phyloP scores from a whole-genome alignment of 2,113 vertebrate genomes.

The Rhinoderma darwinii region DNA sequence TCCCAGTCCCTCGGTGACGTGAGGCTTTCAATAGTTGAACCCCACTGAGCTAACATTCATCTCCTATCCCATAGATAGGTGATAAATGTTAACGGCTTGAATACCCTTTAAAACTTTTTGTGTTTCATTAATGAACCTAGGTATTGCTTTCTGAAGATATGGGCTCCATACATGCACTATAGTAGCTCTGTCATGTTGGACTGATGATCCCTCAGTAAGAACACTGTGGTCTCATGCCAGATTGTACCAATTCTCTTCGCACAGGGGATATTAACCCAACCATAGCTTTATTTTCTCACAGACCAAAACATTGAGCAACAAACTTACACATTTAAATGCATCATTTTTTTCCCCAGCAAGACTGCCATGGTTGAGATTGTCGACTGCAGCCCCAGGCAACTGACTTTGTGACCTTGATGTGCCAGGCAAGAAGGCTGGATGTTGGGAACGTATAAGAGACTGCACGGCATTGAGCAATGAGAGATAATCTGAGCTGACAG shows the following conservation, averaged over 20 bases:
- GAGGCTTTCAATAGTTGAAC: too few relatives aligned
- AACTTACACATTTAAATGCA: slow-evolving; percentile 35
- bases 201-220: neutral
- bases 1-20: neutral
- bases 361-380: neutral
- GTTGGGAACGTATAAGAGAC: neutral
- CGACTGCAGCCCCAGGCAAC: slow-evolving; percentile 15
- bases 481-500: slow-evolving; percentile 59
- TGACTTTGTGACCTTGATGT: slow-evolving; percentile 41
- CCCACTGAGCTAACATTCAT: neutral
- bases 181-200: too few relatives aligned
- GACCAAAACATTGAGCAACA: slow-evolving; percentile 13
- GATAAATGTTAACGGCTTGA: too few relatives aligned
- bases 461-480: neutral
- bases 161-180: too few relatives aligned
- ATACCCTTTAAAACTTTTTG: neutral
- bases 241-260: neutral
- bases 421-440: slow-evolving; percentile 37
- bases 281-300: slow-evolving; percentile 7
- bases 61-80: neutral
- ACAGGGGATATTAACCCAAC: slow-evolving; percentile 2
- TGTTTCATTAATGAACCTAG: neutral
- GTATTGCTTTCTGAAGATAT: neutral
- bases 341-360: slow-evolving; percentile 1
- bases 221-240: neutral